Conservation (phyloP, 2,113 vertebrate genomes). For the Theristicus caerulescens region DNA sequence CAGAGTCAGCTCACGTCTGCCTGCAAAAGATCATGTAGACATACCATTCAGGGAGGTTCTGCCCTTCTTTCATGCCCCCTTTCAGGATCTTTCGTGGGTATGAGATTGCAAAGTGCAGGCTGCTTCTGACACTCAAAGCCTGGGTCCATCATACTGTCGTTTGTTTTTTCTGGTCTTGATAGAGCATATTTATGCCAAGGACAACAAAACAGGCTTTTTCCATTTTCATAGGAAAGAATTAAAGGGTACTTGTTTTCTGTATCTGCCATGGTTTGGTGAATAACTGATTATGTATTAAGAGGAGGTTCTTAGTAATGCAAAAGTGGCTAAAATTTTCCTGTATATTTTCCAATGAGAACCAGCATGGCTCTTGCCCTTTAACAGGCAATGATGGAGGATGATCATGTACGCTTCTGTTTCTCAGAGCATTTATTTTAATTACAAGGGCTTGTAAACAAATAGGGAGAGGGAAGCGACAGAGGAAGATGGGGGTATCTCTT, state of each 20-base stretch:
- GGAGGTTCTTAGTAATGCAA: neutral
- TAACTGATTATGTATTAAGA: neutral
- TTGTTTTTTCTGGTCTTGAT: neutral
- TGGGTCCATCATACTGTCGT: fast-evolving
- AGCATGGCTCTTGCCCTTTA: neutral
- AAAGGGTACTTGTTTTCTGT: neutral
- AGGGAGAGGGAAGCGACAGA: neutral
- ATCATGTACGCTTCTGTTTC: neutral
- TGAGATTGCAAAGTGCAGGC: neutral
- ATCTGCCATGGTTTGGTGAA: neutral
- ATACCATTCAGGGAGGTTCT: neutral
- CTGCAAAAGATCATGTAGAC: neutral
- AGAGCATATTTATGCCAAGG: neutral
- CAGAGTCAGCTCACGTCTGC: neutral
- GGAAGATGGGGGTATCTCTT: neutral
- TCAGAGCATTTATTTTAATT: slow-evolving; percentile 20
- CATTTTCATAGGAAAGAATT: neutral
- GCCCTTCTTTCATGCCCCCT: neutral
- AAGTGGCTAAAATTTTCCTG: neutral
- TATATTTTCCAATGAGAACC: neutral
- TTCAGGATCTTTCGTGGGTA: neutral
- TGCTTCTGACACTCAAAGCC: neutral
- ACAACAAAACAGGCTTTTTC: neutral
- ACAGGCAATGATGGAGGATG: neutral
- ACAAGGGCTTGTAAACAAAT: slow-evolving; percentile 8